Evolutionary conservation across 2,888 invertebrate genomes (phyloP), one percentile per base, ranked within the genome.

Genomic region (Melipona beecheii): DNA sequence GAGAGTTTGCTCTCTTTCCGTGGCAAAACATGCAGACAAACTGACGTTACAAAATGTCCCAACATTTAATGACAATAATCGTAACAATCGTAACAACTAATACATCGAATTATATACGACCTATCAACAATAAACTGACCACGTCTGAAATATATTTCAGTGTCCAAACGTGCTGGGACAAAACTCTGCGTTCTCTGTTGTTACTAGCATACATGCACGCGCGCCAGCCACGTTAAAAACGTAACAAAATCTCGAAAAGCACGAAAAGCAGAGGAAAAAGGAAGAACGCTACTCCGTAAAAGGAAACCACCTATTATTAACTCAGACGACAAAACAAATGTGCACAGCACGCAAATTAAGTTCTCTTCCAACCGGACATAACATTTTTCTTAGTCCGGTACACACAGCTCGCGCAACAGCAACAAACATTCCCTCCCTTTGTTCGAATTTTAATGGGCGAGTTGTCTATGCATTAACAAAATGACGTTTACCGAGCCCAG

Each of bases 401-500:
- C 71, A 17, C 43, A 65, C 78, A 71, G 71, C 54, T 60, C 56
- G 15, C 52, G 17, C 27, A 58, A 54, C 15, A 72, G 36, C n/a
- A 73, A 43, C 66, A 50, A 56, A 71, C 36, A 69, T 49, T n/a
- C 56, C 31, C 50, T 60, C 19, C 11, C 66, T 62, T 78, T 62
- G 72, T 50, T 17, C 54, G 24, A 21, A 21, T 49, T 79, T 69
- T 56, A 73, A 58, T 31, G 54, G 62, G 6, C 9, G 43, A 17
- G 66, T 68, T 68, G 62, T 62, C 54, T 31, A 43, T 79, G 62
- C 72, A 80, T 56, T 56, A 78, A 58, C 50, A 50, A 50, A 58
- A 58, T 58, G 49, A 74, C 66, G 52, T 73, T 78, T 78, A 1
- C 72, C n/a, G 4, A 15, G 19, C 27, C 17, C 52, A 5, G 9